phyloP scores from a whole-genome alignment of 1,140 invertebrate genomes.

The Drosophila fuyamai region DNA sequence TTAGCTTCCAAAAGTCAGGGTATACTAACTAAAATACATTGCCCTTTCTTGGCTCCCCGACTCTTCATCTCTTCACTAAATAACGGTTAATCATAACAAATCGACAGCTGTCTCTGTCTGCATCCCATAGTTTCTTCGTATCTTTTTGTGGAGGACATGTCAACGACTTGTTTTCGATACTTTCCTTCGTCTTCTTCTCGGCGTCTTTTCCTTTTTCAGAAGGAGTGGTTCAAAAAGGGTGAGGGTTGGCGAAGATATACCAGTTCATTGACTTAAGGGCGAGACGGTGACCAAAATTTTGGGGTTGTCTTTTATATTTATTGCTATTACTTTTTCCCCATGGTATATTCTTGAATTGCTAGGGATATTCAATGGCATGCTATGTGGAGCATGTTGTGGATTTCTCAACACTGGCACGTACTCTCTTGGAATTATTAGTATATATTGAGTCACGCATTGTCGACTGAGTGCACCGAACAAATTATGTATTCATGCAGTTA shows the following conservation, averaged over 20 bases:
- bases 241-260: constrained; percentile 11
- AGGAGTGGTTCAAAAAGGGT: not conserved
- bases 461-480: constrained; percentile 14
- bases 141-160: constrained; percentile 55
- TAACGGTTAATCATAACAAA: constrained; percentile 74
- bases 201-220: constrained; percentile 17
- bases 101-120: constrained; percentile 56
- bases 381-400: constrained; percentile 5
- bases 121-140: constrained; percentile 3
- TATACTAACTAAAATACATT: not conserved
- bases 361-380: not conserved
- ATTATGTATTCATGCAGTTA: constrained; percentile 20
- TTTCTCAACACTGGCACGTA: constrained; percentile 13
- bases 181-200: constrained; percentile 12
- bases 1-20: not conserved
- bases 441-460: constrained; percentile 7
- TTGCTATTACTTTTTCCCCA: not conserved
- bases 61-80: not conserved
- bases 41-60: constrained; percentile 9
- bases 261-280: constrained; percentile 39
- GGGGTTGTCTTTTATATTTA: constrained; percentile 26
- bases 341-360: not conserved
- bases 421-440: constrained; percentile 1
- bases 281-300: constrained; percentile 16
- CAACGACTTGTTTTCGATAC: constrained; percentile 60